These are phyloP conservation scores for Pherbina coryleti DNA, from an alignment of 2,888 invertebrate species.

Conservation along the genomic window DNA sequence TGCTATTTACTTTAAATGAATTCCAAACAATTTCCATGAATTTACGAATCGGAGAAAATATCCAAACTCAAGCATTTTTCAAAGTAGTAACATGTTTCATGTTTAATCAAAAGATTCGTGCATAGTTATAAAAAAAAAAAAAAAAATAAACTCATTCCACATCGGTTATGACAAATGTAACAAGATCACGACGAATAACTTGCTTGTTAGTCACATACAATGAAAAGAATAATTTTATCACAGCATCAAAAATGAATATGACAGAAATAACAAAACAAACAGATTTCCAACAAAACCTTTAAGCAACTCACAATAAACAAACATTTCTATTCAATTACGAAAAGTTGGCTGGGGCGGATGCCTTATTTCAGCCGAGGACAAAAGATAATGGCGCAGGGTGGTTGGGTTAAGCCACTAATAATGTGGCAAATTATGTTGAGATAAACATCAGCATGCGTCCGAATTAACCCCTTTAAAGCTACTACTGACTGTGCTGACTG, in stretches of 20 bases:
- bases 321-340: conserved; percentile 36
- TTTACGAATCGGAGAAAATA: too few species aligned
- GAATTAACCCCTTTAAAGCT: conserved; percentile 47
- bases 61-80: too few species aligned
- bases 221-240: conserved; percentile 20
- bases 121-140: too few species aligned
- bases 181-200: too few species aligned
- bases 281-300: conserved; percentile 22
- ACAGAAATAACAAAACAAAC: conserved; percentile 21
- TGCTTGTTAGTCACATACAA: not conserved
- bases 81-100: too few species aligned
- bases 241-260: not conserved
- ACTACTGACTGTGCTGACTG: not conserved
- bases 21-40: too few species aligned
- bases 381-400: conserved; percentile 9
- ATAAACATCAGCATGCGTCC: conserved; percentile 54
- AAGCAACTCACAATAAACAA: conserved; percentile 22
- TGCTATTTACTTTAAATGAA: too few species aligned
- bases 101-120: too few species aligned
- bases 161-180: too few species aligned
- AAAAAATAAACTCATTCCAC: too few species aligned
- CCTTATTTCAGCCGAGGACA: not conserved
- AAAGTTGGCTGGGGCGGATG: not conserved
- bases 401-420: conserved; percentile 49
- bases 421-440: conserved; percentile 60